Conservation (phyloP, 35 echinoderm and acorn worm species). For the Apostichopus californicus region DNA sequence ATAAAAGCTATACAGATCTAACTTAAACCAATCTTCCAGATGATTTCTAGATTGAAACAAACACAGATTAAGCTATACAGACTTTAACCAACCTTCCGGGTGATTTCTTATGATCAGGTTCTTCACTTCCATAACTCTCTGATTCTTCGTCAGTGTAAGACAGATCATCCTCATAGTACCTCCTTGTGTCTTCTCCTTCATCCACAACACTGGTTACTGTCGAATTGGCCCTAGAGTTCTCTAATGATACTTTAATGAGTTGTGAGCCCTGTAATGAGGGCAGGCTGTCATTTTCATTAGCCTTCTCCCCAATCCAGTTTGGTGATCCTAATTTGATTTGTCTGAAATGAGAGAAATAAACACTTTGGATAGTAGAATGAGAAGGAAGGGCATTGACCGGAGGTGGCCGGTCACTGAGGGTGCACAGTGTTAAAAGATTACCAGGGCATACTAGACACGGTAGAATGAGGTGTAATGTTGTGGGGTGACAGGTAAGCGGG, state of each 20-base stretch:
- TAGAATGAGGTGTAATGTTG: no score
- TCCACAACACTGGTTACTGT: constrained; percentile 32
- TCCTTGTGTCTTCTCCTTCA: constrained; percentile 3
- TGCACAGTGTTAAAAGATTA: no score
- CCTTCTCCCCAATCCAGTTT: constrained; percentile 31
- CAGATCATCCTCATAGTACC: constrained; percentile 46
- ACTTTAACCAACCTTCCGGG: no score
- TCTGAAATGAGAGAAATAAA: constrained; percentile 22
- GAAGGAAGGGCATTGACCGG: no score
- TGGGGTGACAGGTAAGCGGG: no score
- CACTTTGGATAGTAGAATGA: not conserved
- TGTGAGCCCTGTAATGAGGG: constrained; percentile 33
- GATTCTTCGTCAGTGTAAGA: constrained; percentile 54
- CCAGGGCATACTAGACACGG: no score
- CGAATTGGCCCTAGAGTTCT: constrained; percentile 39
- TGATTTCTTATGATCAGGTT: constrained; percentile 17
- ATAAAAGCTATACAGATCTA: no score
- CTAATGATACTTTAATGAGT: constrained; percentile 30
- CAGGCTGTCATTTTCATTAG: not conserved
- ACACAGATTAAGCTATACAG: no score
- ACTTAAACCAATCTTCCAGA: no score
- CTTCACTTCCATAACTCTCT: constrained; percentile 30
- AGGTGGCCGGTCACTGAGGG: no score
- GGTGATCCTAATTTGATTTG: constrained; percentile 36
- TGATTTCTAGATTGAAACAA: no score